Evolutionary conservation across 2,113 vertebrate species (phyloP), one percentile per base, ranked within the genome.

Genomic region (Ictalurus furcatus): DNA sequence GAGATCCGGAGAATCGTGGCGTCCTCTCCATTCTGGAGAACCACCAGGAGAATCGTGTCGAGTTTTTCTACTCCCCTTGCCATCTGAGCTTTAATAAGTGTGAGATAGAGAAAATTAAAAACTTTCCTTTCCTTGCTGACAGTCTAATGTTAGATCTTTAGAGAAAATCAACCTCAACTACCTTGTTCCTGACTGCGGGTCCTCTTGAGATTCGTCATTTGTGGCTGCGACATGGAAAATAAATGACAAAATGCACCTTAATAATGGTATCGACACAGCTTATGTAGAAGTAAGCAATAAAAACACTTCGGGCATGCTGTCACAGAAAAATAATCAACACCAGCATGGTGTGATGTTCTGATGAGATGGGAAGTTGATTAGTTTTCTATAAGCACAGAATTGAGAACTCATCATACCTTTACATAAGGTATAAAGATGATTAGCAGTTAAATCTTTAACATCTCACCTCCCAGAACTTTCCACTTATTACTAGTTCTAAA

Each of bases 381-480:
- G 44, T 76, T 23, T 76, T 40, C 6, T 74, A 25, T 2, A 25
- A 21, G 7, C 2, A 4, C 73, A 44, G 23, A 76, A 48, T 4
- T 52, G 9, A 44, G 3, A 80, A 56, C 28, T 78, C 21, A 12
- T 7, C 11, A 78, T 1, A 48, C 44, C 44, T 48, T 48, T 48
- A 48, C 7, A 7, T 48, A 48, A 48, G 12, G 0, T 16, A 78
- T 13, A 63, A 34, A 17, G 4, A 61, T 37, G 13, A 71, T 44
- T 0, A 76, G 4, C 8, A 81, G 81, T 80, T 5, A 74, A 34
- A 67, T 8, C 16, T 85, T 37, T 44, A 86, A 54, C 3, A 4
- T 37, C 94, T 96, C 94, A 99, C 98, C 97, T 95, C 97, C 97
- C 34, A 99, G 34, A 28, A 97, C 93, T 85, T 96, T 99, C 98